Evolutionary conservation across 2,797 vertebrate genomes (phyloP).

Genomic region (Phylloscopus collybita): DNA sequence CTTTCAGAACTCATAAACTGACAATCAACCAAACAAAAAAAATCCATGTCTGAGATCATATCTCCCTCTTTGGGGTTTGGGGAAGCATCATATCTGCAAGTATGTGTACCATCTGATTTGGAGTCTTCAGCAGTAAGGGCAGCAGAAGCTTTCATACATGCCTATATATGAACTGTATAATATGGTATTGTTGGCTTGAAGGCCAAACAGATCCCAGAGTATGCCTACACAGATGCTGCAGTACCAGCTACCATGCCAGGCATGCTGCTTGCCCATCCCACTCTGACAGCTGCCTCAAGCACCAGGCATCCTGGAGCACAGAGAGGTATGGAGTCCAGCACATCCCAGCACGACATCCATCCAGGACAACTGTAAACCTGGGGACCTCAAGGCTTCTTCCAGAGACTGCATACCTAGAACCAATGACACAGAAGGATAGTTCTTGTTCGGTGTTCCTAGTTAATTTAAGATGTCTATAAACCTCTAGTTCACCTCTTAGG

Average conservation of each 20-base stretch:
- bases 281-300: background rate
- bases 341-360: background rate
- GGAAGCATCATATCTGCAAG: background rate
- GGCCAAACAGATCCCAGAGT: background rate
- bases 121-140: background rate
- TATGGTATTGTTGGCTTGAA: background rate
- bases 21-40: fast-evolving
- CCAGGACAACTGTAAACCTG: fast-evolving
- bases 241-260: background rate
- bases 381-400: background rate
- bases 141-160: background rate
- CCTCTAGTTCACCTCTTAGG: background rate
- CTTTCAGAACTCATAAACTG: background rate
- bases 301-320: fast-evolving
- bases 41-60: background rate
- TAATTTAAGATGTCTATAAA: background rate
- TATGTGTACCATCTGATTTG: background rate
- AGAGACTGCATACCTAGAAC: background rate
- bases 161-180: background rate
- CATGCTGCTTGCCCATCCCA: background rate
- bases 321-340: background rate
- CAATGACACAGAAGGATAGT: background rate
- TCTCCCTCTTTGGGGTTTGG: background rate
- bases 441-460: background rate
- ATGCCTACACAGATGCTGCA: background rate